Evolutionary conservation across 2,113 vertebrate species (phyloP), one percentile per base, ranked within the genome.

Genomic region (Hemiprocne comata): DNA sequence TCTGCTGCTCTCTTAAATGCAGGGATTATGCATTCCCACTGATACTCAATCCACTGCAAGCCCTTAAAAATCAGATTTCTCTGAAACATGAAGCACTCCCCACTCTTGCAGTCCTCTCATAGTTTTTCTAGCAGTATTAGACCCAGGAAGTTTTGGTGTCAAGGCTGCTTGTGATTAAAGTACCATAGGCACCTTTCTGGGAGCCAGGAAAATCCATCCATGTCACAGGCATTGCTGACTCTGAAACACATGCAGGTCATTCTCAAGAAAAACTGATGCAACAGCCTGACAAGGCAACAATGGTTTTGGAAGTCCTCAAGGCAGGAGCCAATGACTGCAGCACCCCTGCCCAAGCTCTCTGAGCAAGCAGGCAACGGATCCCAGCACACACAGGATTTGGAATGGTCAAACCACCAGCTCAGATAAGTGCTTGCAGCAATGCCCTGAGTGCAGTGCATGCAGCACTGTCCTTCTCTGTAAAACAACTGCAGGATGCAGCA

Each of bases 41-140:
- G 11, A n/a, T 23, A 38, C 42, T 46, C 2, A 2, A 12, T 36
- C 34, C 7, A 23, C 53, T 67, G 48, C 33, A 61, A 87, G 40
- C 23, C 40, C 34, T 82, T 82, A 58, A 58, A 58, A 36, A 53
- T 50, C 51, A 34, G 25, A 62, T 42, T 67, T 61, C 40, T 65
- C 26, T 0, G 0, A 72, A 54, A 42, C 7, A 29, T 0, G 0
- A 58, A 60, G 38, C 25, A 38, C 11, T 77, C 31, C 13, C 26
- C n/a, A 25, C 58, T 48, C 29, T 44, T 66, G 25, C 33, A n/a
- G 25, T 34, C 58, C 29, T 36, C 50, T 75, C 26, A 31, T 31
- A 23, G 13, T 42, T 90, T 50, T 72, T 66, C 11, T 17, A 33
- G 29, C 71, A 50, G 38, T 19, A 28, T 74, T 55, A 69, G 29